phyloP scores from a whole-genome alignment of 1,140 invertebrate species.

The Argopecten irradians region DNA sequence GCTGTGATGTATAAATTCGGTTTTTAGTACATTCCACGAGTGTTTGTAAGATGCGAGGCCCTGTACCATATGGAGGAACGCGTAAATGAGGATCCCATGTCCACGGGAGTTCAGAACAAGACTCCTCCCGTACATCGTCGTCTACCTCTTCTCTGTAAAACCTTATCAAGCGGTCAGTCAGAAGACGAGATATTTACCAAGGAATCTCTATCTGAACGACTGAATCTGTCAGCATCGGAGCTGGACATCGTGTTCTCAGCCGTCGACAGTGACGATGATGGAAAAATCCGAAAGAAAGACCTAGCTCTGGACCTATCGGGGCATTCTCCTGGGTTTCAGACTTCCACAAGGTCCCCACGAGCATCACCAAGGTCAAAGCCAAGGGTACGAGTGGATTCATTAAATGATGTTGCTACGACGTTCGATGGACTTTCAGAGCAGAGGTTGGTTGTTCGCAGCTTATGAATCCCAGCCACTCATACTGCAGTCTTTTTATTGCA shows the following conservation, averaged over 20 bases:
- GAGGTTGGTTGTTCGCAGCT: constrained; percentile 25
- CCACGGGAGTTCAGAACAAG: not conserved
- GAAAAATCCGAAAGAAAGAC: constrained; percentile 51
- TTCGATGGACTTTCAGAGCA: constrained; percentile 35
- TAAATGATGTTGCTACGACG: not conserved
- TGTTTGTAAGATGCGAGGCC: not conserved
- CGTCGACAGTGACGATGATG: constrained; percentile 59
- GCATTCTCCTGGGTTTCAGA: not conserved
- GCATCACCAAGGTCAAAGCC: not conserved
- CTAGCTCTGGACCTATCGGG: constrained; percentile 18
- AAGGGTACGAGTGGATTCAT: not conserved
- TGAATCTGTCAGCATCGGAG: constrained; percentile 53
- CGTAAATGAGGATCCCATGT: not conserved
- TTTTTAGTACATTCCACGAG: no score
- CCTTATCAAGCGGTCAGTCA: constrained; percentile 18
- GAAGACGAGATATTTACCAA: constrained; percentile 50
- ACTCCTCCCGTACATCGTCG: not conserved
- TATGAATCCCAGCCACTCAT: no score
- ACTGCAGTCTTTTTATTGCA: no score
- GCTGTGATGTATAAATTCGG: no score
- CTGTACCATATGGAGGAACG: not conserved
- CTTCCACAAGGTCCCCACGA: not conserved
- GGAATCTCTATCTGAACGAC: constrained; percentile 47
- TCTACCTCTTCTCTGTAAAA: not conserved
- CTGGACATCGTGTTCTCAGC: constrained; percentile 60